Percentiles rank a stretch among this genome's conserved stretches.
Evolutionary conservation across 1,140 invertebrate species (phyloP).

Genomic region (Gryon sp.): DNA sequence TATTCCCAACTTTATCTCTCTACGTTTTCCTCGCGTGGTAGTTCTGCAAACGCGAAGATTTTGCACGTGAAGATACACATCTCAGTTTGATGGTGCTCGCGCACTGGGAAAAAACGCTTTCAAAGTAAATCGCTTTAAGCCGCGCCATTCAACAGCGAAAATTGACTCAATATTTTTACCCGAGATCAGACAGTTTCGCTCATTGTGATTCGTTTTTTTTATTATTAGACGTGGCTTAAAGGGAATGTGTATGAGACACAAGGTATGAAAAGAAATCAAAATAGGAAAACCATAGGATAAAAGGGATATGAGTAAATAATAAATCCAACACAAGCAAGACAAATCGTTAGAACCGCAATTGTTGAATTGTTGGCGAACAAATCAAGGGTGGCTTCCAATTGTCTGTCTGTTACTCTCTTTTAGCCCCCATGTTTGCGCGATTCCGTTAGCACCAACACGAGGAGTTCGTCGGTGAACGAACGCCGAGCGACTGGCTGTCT

Average conservation of each 20-base stretch:
- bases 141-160: conserved; percentile 65
- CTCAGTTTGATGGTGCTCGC: conserved; percentile 38
- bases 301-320: background rate
- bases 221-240: conserved; percentile 30
- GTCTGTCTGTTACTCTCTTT: conserved; percentile 20
- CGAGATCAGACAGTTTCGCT: conserved; percentile 58
- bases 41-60: conserved; percentile 28
- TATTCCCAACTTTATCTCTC: conserved; percentile 23
- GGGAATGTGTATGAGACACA: conserved; percentile 1
- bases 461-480: conserved; percentile 75
- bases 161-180: conserved; percentile 70
- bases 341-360: background rate
- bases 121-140: conserved; percentile 64
- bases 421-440: conserved; percentile 46
- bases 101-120: conserved; percentile 47
- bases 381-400: background rate
- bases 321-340: too few species aligned
- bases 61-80: conserved; percentile 59
- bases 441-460: conserved; percentile 47
- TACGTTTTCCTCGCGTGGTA: conserved; percentile 18
- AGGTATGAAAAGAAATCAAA: background rate
- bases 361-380: background rate
- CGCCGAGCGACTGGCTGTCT: conserved; percentile 78
- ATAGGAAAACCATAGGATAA: background rate
- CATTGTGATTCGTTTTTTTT: conserved; percentile 37